These are phyloP conservation scores for Alces alces DNA, from an alignment of 2,113 vertebrate species.

Conservation along the genomic window DNA sequence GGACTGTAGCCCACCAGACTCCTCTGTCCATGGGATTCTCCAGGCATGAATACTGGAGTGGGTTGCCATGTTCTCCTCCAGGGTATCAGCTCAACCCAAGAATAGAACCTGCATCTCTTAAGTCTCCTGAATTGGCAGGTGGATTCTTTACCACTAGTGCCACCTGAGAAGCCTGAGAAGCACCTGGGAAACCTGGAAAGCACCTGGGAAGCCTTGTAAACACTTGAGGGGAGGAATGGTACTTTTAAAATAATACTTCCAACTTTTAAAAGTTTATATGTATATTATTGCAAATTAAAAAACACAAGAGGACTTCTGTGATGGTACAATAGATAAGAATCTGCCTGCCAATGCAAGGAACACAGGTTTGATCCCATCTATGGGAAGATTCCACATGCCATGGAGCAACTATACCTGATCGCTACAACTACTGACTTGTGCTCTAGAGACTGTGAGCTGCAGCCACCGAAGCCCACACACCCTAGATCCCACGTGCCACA, in stretches of 20 bases:
- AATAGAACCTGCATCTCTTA: background rate
- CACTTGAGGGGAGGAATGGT: background rate
- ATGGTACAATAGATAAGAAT: background rate
- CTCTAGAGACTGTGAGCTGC: background rate
- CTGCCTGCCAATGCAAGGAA: background rate
- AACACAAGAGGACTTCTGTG: background rate
- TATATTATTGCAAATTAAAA: background rate
- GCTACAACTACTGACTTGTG: background rate
- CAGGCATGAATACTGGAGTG: background rate
- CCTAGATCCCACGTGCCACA: background rate
- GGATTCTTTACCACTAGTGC: background rate
- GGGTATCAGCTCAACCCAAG: background rate
- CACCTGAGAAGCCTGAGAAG: background rate
- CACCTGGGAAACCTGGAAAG: background rate
- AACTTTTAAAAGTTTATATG: background rate
- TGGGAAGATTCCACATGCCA: background rate
- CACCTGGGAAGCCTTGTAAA: background rate
- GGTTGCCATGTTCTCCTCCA: background rate
- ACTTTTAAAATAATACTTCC: background rate
- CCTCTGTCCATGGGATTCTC: background rate
- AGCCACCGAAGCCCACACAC: background rate
- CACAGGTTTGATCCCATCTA: background rate
- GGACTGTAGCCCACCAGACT: background rate
- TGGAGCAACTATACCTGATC: background rate
- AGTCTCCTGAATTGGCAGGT: background rate